Evolutionary conservation across 2,888 invertebrate species (phyloP).

Genomic region (Drosophila pegasa): DNA sequence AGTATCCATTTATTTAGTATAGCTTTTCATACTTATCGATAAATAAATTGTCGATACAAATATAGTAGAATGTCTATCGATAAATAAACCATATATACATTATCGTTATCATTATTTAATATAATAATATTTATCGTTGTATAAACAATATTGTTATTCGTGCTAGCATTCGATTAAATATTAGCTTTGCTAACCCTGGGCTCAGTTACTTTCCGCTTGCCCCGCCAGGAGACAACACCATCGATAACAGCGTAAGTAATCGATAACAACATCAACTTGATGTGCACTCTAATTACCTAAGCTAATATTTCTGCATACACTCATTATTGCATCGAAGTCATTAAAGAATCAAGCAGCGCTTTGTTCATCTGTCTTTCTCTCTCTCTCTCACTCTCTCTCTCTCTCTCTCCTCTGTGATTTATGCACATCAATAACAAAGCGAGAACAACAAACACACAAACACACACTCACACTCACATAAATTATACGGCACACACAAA

Average conservation of each 20-base stretch:
- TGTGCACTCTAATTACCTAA: constrained; percentile 26
- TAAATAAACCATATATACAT: too few relatives aligned
- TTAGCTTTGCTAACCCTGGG: background rate
- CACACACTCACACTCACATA: constrained; percentile 34
- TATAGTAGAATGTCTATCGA: too few relatives aligned
- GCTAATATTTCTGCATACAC: constrained; percentile 12
- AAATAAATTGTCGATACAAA: too few relatives aligned
- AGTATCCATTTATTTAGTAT: too few relatives aligned
- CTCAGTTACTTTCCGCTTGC: too few relatives aligned
- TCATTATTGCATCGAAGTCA: constrained; percentile 59
- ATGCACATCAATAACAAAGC: constrained; percentile 51
- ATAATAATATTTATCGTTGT: too few relatives aligned
- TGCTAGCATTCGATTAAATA: background rate
- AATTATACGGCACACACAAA: constrained; percentile 53
- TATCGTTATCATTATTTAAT: too few relatives aligned
- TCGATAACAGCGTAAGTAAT: constrained; percentile 1
- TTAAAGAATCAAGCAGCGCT: constrained; percentile 20
- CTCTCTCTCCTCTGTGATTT: constrained; percentile 43
- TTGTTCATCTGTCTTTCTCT: constrained; percentile 5
- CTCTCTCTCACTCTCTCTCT: constrained; percentile 3
- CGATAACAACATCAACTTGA: constrained; percentile 15
- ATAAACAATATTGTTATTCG: too few relatives aligned
- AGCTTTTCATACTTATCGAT: too few relatives aligned
- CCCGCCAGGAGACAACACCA: background rate
- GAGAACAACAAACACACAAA: constrained; percentile 46